Evolutionary conservation across 2,797 vertebrate species (phyloP).

Genomic region (Acanthurus lineatus): DNA sequence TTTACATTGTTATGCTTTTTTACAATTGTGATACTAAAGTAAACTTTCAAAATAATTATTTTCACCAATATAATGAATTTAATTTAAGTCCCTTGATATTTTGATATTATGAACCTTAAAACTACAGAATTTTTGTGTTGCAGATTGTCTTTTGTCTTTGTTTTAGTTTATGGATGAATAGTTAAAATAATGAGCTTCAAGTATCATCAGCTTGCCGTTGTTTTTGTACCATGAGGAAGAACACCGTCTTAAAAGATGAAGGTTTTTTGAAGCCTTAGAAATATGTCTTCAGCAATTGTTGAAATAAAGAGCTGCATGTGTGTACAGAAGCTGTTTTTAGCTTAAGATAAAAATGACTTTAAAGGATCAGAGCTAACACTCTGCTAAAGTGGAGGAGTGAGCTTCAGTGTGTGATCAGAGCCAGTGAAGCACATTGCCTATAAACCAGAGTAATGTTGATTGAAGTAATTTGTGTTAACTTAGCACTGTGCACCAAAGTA

Average conservation of each 20-base stretch:
- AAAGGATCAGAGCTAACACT: no score
- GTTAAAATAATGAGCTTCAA: neutral
- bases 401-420: neutral
- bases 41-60: neutral
- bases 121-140: no score
- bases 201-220: neutral
- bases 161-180: neutral
- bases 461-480: neutral
- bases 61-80: rapidly evolving
- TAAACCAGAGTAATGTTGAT: neutral
- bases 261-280: neutral
- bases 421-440: neutral
- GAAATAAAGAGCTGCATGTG: neutral
- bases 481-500: neutral
- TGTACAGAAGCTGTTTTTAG: constrained; percentile 2
- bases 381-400: neutral
- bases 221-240: neutral
- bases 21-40: neutral
- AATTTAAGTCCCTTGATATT: no score
- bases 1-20: neutral
- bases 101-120: no score
- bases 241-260: neutral
- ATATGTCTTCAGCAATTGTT: neutral
- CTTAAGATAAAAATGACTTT: neutral
- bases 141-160: neutral